Evolutionary conservation across 2,797 vertebrate genomes (phyloP), one percentile per base, ranked within the genome.

Genomic region (Molossus alvarezi): DNA sequence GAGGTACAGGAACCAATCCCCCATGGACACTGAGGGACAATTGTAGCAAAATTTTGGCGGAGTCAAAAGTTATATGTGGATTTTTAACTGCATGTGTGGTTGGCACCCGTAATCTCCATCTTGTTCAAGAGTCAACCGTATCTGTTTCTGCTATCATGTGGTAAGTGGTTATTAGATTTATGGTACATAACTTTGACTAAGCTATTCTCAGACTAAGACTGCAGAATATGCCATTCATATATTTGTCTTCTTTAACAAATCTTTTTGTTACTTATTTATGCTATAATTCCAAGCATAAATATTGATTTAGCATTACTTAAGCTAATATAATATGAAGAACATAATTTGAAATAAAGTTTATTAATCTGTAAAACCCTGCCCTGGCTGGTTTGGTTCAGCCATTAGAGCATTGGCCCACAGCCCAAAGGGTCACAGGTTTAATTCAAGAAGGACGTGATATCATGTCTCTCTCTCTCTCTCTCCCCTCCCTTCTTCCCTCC

Each of bases 291-390:
- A 55, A 77, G 15, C 45, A 64, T 79, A 79, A 90, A 41, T 84
- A 71, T 55, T 79, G 80, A 90, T 55, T 79, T 79, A 90, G 33
- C 25, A 88, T 71, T 75, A 17, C 13, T 75, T 75, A 88, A 11
- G 37, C 37, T 83, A 94, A 62, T 79, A 57, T 25, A 71, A 72
- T 88, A 45, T 76, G 58, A 94, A 76, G 51, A 88, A 76, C 48
- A 58, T 65, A 57, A 88, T 82, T 87, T 82, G 58, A 77, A 75
- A 69, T 84, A 94, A 83, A 18, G 33, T 84, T 77, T 69, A 60
- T 23, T 77, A 53, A 77, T 77, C 60, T 69, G 3, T 75, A 76
- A 84, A 69, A 69, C n/a, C 1, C 8, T 60, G 41, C 41, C 41
- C 41, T 45, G 41, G 41, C 41, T 45, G 41, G 41, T 45, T 45